phyloP scores from a whole-genome alignment of 2,888 invertebrate genomes.

The Drosophila rellima region DNA sequence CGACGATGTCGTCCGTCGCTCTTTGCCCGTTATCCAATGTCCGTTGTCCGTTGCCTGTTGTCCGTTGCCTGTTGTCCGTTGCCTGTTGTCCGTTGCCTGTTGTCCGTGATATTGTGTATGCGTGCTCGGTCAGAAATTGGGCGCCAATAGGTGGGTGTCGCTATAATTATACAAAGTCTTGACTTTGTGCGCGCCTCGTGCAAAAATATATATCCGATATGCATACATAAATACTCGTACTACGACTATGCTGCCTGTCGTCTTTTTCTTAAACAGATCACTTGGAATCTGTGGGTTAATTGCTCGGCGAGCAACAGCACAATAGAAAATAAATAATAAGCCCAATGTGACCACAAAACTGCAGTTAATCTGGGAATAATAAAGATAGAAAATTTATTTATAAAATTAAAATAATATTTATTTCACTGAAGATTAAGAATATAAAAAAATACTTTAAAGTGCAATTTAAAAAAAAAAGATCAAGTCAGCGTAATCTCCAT shows the following conservation, averaged over 20 bases:
- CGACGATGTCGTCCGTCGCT: slow-evolving; percentile 20
- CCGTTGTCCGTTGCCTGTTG: slow-evolving; percentile 41
- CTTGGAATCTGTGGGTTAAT: slow-evolving; percentile 37
- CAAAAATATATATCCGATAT: slow-evolving; percentile 61
- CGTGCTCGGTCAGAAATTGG: slow-evolving; percentile 65
- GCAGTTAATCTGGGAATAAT: neutral
- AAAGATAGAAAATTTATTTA: neutral
- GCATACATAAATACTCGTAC: slow-evolving; percentile 20
- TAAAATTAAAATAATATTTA: too few relatives aligned
- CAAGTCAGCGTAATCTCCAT: neutral
- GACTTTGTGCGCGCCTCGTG: slow-evolving; percentile 82
- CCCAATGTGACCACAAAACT: neutral
- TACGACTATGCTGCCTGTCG: slow-evolving; percentile 3
- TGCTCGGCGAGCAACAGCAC: slow-evolving; percentile 7
- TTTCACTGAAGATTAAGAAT: neutral
- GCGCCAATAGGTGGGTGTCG: slow-evolving; percentile 83
- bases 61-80: slow-evolving; percentile 34
- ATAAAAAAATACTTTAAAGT: neutral
- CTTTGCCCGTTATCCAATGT: slow-evolving; percentile 24
- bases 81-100: slow-evolving; percentile 39
- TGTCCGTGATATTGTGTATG: slow-evolving; percentile 63
- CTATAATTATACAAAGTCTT: slow-evolving; percentile 78
- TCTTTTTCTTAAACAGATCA: slow-evolving; percentile 18
- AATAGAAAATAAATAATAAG: neutral
- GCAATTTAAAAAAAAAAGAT: neutral